Evolutionary conservation across 2,797 vertebrate genomes (phyloP).

Genomic region (Aselliscus stoliczkanus): DNA sequence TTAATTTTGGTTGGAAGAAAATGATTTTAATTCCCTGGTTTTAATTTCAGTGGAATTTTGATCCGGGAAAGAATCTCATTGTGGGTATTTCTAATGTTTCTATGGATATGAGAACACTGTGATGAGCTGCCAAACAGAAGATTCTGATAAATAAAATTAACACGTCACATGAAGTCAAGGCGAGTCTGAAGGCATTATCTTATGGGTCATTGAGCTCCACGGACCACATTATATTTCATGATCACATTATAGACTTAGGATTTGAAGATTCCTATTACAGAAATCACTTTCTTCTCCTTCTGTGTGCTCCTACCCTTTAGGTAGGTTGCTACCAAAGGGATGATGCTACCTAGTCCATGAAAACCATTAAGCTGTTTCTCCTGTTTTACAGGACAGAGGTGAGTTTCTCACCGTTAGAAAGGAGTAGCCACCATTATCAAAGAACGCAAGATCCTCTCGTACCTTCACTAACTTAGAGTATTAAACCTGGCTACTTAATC

Average conservation of each 20-base stretch:
- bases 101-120: neutral
- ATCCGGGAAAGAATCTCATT: slow-evolving; percentile 36
- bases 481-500: neutral
- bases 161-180: neutral
- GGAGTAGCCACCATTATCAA: neutral
- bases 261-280: neutral
- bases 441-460: neutral
- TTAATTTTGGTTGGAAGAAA: slow-evolving; percentile 56
- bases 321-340: neutral
- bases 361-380: neutral
- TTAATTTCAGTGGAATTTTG: slow-evolving; percentile 65
- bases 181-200: neutral
- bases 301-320: neutral
- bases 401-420: neutral
- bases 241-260: neutral
- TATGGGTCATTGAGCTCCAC: neutral
- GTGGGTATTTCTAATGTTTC: neutral
- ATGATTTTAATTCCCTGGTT: slow-evolving; percentile 36
- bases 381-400: neutral
- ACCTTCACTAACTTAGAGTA: neutral
- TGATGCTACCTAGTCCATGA: neutral
- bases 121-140: neutral
- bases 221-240: neutral
- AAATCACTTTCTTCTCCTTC: neutral
- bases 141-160: neutral